Conservation (phyloP, 2,797 vertebrate genomes). For the Microctenopoma lineatum region DNA sequence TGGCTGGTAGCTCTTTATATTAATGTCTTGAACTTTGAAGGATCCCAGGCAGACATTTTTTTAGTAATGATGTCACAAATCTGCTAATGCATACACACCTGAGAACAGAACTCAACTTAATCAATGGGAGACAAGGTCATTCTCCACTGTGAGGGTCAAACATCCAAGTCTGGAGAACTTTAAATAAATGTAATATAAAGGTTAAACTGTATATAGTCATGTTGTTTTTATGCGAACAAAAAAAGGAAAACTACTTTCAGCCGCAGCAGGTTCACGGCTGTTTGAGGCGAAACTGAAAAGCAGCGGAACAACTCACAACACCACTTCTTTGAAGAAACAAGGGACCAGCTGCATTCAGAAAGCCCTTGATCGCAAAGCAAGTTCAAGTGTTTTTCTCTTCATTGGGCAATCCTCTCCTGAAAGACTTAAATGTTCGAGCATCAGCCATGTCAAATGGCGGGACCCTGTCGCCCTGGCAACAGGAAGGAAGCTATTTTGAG, state of each 20-base stretch:
- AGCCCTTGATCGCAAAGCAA: constrained; percentile 55
- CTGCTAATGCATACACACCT: background rate
- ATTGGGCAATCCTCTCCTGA: constrained; percentile 51
- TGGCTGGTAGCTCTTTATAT: background rate
- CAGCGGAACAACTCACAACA: constrained; percentile 55
- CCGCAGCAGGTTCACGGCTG: constrained; percentile 16
- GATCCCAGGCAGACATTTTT: background rate
- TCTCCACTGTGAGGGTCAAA: background rate
- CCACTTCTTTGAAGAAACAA: constrained; percentile 50
- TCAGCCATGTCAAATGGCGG: constrained; percentile 68
- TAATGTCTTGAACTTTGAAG: background rate
- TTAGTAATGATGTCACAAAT: background rate
- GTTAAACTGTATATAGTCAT: background rate
- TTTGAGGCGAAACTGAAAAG: constrained; percentile 15
- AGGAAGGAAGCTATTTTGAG: constrained; percentile 83
- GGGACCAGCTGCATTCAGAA: constrained; percentile 59
- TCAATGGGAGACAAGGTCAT: background rate
- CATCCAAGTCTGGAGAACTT: background rate
- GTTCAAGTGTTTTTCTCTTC: constrained; percentile 66
- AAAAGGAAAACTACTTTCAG: background rate
- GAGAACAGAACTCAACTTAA: background rate
- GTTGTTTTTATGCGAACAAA: background rate
- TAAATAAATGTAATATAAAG: background rate
- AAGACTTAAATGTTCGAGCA: constrained; percentile 66
- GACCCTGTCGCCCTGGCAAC: constrained; percentile 82